These are phyloP conservation scores for Ceratosolen solmsi DNA, from an alignment of 1,140 invertebrate species.

Conservation along the genomic window DNA sequence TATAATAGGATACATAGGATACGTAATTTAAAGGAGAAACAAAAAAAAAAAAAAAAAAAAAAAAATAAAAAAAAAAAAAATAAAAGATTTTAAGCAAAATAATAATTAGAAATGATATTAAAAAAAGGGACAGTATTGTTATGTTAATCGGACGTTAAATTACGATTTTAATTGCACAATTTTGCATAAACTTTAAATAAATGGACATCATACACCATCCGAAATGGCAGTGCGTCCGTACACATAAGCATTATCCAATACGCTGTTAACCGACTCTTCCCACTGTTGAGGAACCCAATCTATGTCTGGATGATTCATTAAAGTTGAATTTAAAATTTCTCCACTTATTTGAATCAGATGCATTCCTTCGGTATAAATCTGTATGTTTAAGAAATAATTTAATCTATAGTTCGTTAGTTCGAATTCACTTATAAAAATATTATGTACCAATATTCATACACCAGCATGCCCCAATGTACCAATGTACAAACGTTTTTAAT, in stretches of 20 bases:
- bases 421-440: neutral
- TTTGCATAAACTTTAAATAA: too few relatives aligned
- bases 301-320: constrained; percentile 90
- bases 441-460: neutral
- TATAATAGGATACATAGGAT: too few relatives aligned
- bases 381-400: constrained; percentile 66
- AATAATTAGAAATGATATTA: too few relatives aligned
- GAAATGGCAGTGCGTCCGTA: constrained; percentile 91
- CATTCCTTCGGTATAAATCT: constrained; percentile 96
- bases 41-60: neutral
- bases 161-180: too few relatives aligned
- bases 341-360: constrained; percentile 91
- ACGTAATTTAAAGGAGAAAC: too few relatives aligned
- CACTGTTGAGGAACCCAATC: constrained; percentile 77
- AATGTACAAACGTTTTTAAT: too few relatives aligned
- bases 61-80: neutral
- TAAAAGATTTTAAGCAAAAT: neutral
- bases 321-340: constrained; percentile 91
- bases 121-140: too few relatives aligned
- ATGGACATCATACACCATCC: constrained; percentile 77
- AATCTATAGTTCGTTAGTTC: neutral
- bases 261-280: constrained; percentile 87
- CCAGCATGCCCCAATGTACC: too few relatives aligned
- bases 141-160: too few relatives aligned
- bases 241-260: constrained; percentile 92